Conservation (phyloP, 2,888 invertebrate species). For the Aethes cnicana region DNA sequence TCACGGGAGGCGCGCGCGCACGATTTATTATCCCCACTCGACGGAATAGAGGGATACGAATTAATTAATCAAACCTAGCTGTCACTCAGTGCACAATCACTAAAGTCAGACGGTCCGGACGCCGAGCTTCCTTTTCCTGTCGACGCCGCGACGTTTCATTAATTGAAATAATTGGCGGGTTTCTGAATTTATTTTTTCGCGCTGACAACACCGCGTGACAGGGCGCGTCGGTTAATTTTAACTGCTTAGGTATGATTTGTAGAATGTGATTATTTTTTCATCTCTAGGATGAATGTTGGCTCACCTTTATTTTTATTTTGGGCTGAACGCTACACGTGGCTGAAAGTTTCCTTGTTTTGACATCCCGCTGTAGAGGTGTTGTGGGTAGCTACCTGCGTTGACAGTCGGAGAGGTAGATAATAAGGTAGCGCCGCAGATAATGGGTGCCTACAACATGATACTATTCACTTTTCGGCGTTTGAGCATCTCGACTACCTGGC, state of each 20-base stretch:
- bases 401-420: not conserved
- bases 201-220: slow-evolving; percentile 64
- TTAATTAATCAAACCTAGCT: slow-evolving; percentile 80
- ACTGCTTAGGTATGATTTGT: slow-evolving; percentile 29
- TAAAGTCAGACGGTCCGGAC: slow-evolving; percentile 60
- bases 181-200: slow-evolving; percentile 64
- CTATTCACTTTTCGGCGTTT: slow-evolving; percentile 36
- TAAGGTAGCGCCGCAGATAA: slow-evolving; percentile 5
- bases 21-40: slow-evolving; percentile 75
- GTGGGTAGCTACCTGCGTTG: slow-evolving; percentile 10
- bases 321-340: too few species aligned
- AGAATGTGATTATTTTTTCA: slow-evolving; percentile 10
- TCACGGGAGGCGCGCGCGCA: slow-evolving; percentile 73
- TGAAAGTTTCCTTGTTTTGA: not conserved
- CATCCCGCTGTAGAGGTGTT: not conserved
- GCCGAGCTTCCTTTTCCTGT: slow-evolving; percentile 75
- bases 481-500: slow-evolving; percentile 44
- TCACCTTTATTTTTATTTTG: too few species aligned
- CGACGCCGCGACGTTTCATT: slow-evolving; percentile 70
- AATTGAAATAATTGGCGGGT: slow-evolving; percentile 79
- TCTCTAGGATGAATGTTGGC: slow-evolving; percentile 6
- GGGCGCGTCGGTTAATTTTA: slow-evolving; percentile 33
- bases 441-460: slow-evolving; percentile 31
- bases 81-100: slow-evolving; percentile 76
- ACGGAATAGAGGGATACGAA: slow-evolving; percentile 66